These are phyloP conservation scores for Thymelicus lineola DNA, from an alignment of 2,888 invertebrate species.

Conservation along the genomic window DNA sequence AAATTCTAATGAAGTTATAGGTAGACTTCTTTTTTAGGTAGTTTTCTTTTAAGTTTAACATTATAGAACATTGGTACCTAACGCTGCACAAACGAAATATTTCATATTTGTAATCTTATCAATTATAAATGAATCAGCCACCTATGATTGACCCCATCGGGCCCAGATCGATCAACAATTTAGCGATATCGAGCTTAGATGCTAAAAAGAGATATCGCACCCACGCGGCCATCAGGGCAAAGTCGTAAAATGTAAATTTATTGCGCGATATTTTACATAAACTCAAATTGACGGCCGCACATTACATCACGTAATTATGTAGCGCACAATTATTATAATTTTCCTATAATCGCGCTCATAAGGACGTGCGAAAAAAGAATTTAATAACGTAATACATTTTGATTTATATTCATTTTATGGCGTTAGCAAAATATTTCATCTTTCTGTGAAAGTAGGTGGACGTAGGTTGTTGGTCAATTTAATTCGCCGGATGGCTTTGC, in stretches of 20 bases:
- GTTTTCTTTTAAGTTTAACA: too few species aligned
- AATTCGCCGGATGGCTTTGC: not conserved
- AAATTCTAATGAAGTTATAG: too few species aligned
- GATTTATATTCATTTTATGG: slow-evolving; percentile 71
- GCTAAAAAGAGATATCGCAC: slow-evolving; percentile 78
- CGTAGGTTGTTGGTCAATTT: not conserved
- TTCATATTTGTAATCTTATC: not conserved
- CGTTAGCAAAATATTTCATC: slow-evolving; percentile 56
- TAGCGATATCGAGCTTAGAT: slow-evolving; percentile 68
- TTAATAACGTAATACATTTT: slow-evolving; percentile 68
- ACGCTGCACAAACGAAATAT: too few species aligned
- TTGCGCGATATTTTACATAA: slow-evolving; percentile 82
- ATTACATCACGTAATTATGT: slow-evolving; percentile 81
- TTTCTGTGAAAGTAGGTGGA: slow-evolving; percentile 15
- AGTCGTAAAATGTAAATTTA: slow-evolving; percentile 84
- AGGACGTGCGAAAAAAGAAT: slow-evolving; percentile 83
- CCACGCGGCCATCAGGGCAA: slow-evolving; percentile 66
- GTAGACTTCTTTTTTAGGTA: too few species aligned
- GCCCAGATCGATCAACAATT: slow-evolving; percentile 65
- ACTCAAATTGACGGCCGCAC: slow-evolving; percentile 78
- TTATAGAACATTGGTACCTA: too few species aligned
- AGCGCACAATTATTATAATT: slow-evolving; percentile 83
- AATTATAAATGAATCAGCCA: slow-evolving; percentile 30
- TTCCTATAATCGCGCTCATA: slow-evolving; percentile 79
- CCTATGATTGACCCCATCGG: slow-evolving; percentile 49